Base-by-base conservation (phyloP, 2,113 vertebrate species). In the Trachemys scripta region DNA sequence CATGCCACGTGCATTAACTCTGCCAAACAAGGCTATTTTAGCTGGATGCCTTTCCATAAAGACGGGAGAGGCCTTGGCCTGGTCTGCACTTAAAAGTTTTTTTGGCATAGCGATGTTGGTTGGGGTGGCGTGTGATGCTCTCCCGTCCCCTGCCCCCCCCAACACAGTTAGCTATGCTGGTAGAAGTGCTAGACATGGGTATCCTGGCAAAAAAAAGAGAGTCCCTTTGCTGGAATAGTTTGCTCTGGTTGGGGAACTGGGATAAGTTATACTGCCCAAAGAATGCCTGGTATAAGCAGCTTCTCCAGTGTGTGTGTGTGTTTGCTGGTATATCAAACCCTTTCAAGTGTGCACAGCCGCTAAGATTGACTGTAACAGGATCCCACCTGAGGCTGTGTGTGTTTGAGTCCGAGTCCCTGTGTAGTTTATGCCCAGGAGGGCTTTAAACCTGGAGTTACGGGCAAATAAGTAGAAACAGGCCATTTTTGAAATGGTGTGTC, bases 61-160 rank as follows among this genome's bases (percentile, higher is more conserved):
- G 97, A 97, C 19, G 92, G 95, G 96, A 97, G 96, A 96, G 97
- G 97, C 96, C 98, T 97, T 98, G 98, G 97, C 95, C 94, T 89
- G 93, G 97, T 96, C 92, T 96, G 95, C 88, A 82, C 81, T 96
- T 95, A 97, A 96, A 96, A 96, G 95, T 96, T 97, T 97, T 97
- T 54, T 93, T 97, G 97, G 97, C 96, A 97, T 45, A 45, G 38
- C 24, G 7, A 7, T n/a, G 42, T 76, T 45, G 65, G 65, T n/a
- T 17, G 3, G 72, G 35, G 96, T 94, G 80, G 94, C 90, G 82
- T 79, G 85, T 96, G 96, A 65, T 95, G 94, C 88, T 94, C 94
- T 65, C 95, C 90, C 59, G 91, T 94, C 94, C 90, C 95, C 93
- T 75, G 94, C 94, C 87, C 25, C 91, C 96, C 90, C 89, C 93